Percentiles rank a stretch among this genome's conserved stretches.
Evolutionary conservation across 1,140 invertebrate genomes (phyloP).

Genomic region (Elymnias hypermnestra): DNA sequence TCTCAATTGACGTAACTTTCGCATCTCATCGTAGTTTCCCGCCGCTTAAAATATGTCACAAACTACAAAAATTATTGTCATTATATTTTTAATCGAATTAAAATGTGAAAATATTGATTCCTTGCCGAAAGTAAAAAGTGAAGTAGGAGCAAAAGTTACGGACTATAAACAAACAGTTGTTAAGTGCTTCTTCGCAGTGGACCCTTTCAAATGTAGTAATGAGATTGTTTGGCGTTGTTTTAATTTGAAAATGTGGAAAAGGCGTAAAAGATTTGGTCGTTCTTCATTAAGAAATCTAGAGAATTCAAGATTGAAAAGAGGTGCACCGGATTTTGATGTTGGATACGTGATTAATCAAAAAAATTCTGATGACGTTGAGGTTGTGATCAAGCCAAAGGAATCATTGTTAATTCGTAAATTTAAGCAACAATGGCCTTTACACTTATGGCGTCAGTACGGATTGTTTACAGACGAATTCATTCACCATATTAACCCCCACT

Average conservation of each 20-base stretch:
- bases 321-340: conserved; percentile 5
- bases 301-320: conserved; percentile 9
- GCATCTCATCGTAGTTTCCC: conserved; percentile 1
- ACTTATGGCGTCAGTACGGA: conserved; percentile 70
- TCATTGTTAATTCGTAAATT: conserved; percentile 34
- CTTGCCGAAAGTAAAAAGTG: conserved; percentile 4
- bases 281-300: conserved; percentile 2
- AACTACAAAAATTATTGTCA: conserved; percentile 32
- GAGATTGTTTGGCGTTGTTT: conserved; percentile 19
- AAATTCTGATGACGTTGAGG: conserved; percentile 5
- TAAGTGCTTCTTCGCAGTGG: conserved; percentile 10
- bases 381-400: not conserved
- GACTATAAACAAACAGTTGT: conserved; percentile 18
- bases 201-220: conserved; percentile 15
- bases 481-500: conserved; percentile 78
- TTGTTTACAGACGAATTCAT: conserved; percentile 77
- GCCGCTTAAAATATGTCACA: conserved; percentile 30
- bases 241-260: conserved; percentile 58
- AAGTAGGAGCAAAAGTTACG: conserved; percentile 4
- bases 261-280: conserved; percentile 38
- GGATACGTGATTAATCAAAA: conserved; percentile 5
- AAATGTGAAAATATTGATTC: conserved; percentile 34
- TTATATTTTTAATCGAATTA: conserved; percentile 35
- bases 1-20: conserved; percentile 7
- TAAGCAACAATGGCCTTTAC: conserved; percentile 65